Evolutionary conservation across 2,113 vertebrate genomes (phyloP).

Genomic region (Mesembrinibis cayennensis): DNA sequence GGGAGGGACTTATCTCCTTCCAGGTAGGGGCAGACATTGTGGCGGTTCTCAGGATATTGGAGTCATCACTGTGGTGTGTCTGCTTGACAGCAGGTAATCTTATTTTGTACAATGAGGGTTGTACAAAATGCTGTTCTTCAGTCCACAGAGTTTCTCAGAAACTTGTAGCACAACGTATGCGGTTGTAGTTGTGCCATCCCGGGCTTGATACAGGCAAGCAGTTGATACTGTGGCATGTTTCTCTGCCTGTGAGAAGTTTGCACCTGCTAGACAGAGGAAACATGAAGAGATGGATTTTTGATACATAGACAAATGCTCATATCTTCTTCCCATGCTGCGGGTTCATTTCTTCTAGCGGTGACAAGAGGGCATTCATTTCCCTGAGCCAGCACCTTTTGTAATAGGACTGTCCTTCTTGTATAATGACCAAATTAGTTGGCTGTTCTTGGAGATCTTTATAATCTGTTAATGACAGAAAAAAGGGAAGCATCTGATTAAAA

Average conservation of each 20-base stretch:
- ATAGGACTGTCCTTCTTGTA: not conserved
- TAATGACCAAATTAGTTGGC: not conserved
- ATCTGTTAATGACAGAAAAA: not conserved
- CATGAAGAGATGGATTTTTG: not conserved
- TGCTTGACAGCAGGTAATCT: not conserved
- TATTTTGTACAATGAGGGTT: not conserved
- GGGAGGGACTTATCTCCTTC: conserved; percentile 79
- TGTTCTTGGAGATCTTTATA: not conserved
- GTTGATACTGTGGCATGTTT: not conserved
- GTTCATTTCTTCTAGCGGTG: not conserved
- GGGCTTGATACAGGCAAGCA: not conserved
- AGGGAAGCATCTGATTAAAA: not conserved
- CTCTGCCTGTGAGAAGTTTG: not conserved
- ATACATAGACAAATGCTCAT: rapidly evolving
- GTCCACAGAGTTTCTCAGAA: not conserved
- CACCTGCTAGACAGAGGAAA: not conserved
- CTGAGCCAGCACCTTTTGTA: not conserved
- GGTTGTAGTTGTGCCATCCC: not conserved
- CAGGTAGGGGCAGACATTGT: conserved; percentile 74
- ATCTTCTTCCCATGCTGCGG: not conserved
- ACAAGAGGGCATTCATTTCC: not conserved
- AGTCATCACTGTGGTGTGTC: not conserved
- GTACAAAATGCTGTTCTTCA: not conserved
- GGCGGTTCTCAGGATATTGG: not conserved
- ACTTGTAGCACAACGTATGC: not conserved